phyloP scores from a whole-genome alignment of 92 coral and sea anemone genomes.

The Porites evermanni region DNA sequence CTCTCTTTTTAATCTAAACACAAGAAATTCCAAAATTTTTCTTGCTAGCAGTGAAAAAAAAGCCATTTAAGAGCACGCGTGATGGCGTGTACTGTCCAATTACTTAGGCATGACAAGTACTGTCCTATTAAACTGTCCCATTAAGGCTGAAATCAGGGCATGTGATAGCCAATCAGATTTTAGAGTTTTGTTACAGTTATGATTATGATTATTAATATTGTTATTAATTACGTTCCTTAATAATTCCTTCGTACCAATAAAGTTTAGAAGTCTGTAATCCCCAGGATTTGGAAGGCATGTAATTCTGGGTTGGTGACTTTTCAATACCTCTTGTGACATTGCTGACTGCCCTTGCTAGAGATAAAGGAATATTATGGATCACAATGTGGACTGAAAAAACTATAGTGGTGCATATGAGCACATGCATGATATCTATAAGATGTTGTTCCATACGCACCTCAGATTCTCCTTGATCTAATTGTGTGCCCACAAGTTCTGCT shows the following conservation, averaged over 20 bases:
- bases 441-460: constrained; percentile 24
- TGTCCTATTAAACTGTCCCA: no score
- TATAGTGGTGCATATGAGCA: no score
- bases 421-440: neutral
- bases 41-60: no score
- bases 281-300: constrained; percentile 66
- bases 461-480: constrained; percentile 31
- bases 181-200: no score
- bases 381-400: no score
- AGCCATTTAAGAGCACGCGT: no score
- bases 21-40: no score
- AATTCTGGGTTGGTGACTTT: constrained; percentile 48
- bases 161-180: no score
- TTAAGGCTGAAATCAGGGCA: no score
- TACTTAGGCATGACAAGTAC: no score
- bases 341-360: neutral
- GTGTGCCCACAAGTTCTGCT: constrained; percentile 24
- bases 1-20: no score
- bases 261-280: constrained; percentile 65
- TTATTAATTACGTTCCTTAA: neutral
- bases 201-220: neutral
- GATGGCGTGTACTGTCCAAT: no score
- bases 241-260: constrained; percentile 59
- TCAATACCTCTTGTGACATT: constrained; percentile 78
- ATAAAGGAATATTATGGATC: neutral